Conservation (phyloP, 2,888 invertebrate genomes). For the Melinaea marsaeus region DNA sequence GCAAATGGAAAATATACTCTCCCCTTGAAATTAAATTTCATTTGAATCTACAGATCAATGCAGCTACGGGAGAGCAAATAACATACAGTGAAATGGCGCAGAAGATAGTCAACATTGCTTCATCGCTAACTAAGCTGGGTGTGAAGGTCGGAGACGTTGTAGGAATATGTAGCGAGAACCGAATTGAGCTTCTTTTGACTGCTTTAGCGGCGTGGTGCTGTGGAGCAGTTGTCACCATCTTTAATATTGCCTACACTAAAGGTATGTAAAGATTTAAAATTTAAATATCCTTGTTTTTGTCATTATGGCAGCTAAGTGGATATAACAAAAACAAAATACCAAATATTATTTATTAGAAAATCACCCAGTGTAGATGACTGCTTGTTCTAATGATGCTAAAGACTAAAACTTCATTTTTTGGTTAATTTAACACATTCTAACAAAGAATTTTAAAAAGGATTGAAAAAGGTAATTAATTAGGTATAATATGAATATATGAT, state of each 20-base stretch:
- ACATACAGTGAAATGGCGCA: conserved; percentile 45
- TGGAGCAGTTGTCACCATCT: conserved; percentile 45
- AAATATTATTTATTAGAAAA: too few species aligned
- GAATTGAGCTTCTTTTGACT: conserved; percentile 45
- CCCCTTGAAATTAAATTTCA: background rate
- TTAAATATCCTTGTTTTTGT: too few species aligned
- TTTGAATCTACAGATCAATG: conserved; percentile 43
- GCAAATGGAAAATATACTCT: background rate
- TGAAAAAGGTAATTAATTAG: too few species aligned
- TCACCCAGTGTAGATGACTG: too few species aligned
- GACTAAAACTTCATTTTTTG: too few species aligned
- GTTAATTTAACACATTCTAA: too few species aligned
- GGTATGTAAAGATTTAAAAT: conserved; percentile 33
- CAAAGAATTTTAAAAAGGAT: too few species aligned
- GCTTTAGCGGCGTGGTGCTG: conserved; percentile 43
- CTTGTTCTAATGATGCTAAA: too few species aligned
- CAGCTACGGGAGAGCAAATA: conserved; percentile 40
- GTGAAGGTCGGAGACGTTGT: conserved; percentile 44
- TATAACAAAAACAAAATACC: too few species aligned
- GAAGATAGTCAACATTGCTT: conserved; percentile 43
- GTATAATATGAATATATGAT: too few species aligned
- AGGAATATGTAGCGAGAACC: conserved; percentile 51
- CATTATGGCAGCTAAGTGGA: too few species aligned
- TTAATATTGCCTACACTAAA: conserved; percentile 49
- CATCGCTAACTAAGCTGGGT: conserved; percentile 39